Percentiles rank a stretch among this genome's conserved stretches.
Conservation (phyloP, 2,888 invertebrate genomes). For the Hydroisotoma schaefferi region DNA sequence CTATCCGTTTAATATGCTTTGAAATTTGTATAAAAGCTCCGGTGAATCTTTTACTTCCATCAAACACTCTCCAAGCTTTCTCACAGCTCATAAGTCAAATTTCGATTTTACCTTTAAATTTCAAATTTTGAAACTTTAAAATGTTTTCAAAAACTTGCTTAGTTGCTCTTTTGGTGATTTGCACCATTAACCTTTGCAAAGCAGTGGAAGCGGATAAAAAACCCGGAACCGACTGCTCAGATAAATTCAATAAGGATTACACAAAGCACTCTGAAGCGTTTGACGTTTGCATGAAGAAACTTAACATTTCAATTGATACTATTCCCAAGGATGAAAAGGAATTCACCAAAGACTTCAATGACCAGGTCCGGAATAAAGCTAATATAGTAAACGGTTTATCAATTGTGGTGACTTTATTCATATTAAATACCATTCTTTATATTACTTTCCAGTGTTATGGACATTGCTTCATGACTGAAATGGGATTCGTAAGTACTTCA, state of each 20-base stretch:
- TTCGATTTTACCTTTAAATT: too few species aligned
- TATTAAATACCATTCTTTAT: not conserved
- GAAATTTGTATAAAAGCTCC: too few species aligned
- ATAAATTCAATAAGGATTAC: constrained; percentile 26
- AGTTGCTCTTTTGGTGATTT: too few species aligned
- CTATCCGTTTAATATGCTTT: too few species aligned
- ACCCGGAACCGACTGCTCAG: constrained; percentile 18
- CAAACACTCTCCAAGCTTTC: too few species aligned
- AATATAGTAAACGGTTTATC: too few species aligned
- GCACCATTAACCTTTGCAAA: too few species aligned
- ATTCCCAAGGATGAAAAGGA: constrained; percentile 24
- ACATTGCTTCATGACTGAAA: constrained; percentile 27
- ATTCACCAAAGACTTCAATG: constrained; percentile 23
- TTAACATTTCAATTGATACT: constrained; percentile 17
- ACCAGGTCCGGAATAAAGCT: constrained; percentile 25
- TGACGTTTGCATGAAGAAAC: constrained; percentile 19
- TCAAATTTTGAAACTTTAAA: too few species aligned
- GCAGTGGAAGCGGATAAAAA: too few species aligned
- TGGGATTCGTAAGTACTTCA: constrained; percentile 31
- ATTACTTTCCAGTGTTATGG: constrained; percentile 25
- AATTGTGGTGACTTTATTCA: not conserved
- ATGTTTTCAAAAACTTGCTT: too few species aligned
- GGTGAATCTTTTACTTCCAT: too few species aligned
- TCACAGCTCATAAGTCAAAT: too few species aligned
- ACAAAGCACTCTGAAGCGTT: constrained; percentile 18